Evolutionary conservation across 2,113 vertebrate genomes (phyloP).

Genomic region (Panurus biarmicus): DNA sequence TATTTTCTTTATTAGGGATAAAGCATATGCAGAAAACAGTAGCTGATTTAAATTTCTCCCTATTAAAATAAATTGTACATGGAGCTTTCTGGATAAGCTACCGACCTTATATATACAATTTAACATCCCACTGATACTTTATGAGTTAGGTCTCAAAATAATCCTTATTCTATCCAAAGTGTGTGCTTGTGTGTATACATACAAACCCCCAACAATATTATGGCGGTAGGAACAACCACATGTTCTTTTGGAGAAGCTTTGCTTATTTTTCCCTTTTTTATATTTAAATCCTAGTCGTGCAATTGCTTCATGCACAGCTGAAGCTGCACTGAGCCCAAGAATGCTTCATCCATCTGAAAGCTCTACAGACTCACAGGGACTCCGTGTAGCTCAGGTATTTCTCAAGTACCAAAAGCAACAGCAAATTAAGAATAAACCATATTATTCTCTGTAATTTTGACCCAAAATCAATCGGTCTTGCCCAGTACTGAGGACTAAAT

Average conservation of each 20-base stretch:
- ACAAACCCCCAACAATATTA: not conserved
- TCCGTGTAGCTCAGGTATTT: fast-evolving
- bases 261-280: not conserved
- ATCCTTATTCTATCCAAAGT: not conserved
- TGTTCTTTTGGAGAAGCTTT: not conserved
- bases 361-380: not conserved
- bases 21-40: not conserved
- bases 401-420: not conserved
- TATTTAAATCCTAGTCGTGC: not conserved
- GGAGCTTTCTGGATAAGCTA: not conserved
- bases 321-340: not conserved
- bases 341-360: not conserved
- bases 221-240: not conserved
- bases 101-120: not conserved
- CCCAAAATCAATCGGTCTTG: not conserved
- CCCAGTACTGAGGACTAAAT: not conserved
- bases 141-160: not conserved
- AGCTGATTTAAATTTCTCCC: not conserved
- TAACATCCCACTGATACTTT: not conserved
- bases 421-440: not conserved
- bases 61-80: not conserved
- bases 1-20: not conserved
- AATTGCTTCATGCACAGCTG: not conserved
- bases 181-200: fast-evolving
- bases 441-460: not conserved